phyloP scores from a whole-genome alignment of 2,113 vertebrate species.

The Anser brachyrhynchus region DNA sequence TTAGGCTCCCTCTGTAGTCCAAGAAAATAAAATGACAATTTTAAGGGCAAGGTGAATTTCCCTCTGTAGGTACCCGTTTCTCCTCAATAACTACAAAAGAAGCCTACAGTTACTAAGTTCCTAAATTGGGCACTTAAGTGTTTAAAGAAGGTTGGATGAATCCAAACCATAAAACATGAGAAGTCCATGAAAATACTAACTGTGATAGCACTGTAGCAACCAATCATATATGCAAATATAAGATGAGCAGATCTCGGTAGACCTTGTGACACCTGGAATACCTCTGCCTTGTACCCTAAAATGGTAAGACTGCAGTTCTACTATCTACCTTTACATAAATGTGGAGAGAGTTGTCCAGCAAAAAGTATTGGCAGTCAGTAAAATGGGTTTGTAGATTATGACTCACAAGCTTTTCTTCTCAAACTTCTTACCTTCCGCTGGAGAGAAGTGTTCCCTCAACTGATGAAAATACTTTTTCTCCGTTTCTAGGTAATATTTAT shows the following conservation, averaged over 20 bases:
- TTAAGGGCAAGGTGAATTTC: neutral
- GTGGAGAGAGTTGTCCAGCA: neutral
- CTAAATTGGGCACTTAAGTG: neutral
- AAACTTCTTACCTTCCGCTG: neutral
- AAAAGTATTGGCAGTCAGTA: neutral
- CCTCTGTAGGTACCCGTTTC: neutral
- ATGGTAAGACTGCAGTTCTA: neutral
- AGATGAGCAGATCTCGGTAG: neutral
- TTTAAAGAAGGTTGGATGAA: neutral
- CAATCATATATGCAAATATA: neutral
- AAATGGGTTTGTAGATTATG: neutral
- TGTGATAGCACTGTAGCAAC: neutral
- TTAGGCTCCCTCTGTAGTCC: neutral
- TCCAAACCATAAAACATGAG: neutral
- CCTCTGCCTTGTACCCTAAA: neutral
- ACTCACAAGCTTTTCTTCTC: neutral
- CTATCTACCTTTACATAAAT: neutral
- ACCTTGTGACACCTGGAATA: neutral
- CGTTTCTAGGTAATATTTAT: conserved; percentile 85
- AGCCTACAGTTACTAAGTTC: neutral
- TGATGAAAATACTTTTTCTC: neutral
- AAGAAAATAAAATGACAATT: neutral
- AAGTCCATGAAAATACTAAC: neutral
- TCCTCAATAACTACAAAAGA: neutral
- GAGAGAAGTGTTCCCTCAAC: neutral